Evolutionary conservation across 1,140 invertebrate species (phyloP).

Genomic region (Neuroterus valhalla): DNA sequence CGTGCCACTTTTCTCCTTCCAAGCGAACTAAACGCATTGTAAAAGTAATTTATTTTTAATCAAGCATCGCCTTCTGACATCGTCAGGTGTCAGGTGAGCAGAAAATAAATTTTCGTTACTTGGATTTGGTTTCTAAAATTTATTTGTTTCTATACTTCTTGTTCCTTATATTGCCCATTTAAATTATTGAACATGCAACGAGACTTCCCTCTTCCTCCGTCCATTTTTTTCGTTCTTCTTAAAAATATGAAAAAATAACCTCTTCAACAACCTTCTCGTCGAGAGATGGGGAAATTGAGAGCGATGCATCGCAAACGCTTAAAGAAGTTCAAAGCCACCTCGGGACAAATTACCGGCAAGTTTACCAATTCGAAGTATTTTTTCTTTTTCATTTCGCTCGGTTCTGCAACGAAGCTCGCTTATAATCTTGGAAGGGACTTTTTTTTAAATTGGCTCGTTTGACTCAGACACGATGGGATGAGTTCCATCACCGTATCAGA

Average conservation of each 20-base stretch:
- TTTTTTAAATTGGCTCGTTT: conserved; percentile 75
- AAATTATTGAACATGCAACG: not conserved
- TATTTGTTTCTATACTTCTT: too few species aligned
- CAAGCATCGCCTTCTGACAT: conserved; percentile 3
- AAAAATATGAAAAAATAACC: not conserved
- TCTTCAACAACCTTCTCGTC: not conserved
- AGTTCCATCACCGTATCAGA: conserved; percentile 73
- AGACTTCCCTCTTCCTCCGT: not conserved
- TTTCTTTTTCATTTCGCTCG: conserved; percentile 55
- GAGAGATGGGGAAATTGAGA: not conserved
- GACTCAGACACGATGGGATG: conserved; percentile 68
- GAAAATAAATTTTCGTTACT: too few species aligned
- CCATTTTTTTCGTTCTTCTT: not conserved
- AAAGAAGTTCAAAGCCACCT: conserved; percentile 64
- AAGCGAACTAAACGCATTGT: conserved; percentile 12
- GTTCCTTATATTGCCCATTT: too few species aligned
- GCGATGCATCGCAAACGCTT: conserved; percentile 47
- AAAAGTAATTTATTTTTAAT: conserved; percentile 8
- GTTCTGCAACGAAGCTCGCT: conserved; percentile 54
- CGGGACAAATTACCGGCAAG: conserved; percentile 68
- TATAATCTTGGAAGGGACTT: conserved; percentile 73
- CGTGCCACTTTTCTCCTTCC: conserved; percentile 2
- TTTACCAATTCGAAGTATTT: conserved; percentile 65
- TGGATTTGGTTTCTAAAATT: too few species aligned
- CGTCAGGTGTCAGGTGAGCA: not conserved